phyloP scores from a whole-genome alignment of 2,888 invertebrate genomes.

The Clostera curtula region DNA sequence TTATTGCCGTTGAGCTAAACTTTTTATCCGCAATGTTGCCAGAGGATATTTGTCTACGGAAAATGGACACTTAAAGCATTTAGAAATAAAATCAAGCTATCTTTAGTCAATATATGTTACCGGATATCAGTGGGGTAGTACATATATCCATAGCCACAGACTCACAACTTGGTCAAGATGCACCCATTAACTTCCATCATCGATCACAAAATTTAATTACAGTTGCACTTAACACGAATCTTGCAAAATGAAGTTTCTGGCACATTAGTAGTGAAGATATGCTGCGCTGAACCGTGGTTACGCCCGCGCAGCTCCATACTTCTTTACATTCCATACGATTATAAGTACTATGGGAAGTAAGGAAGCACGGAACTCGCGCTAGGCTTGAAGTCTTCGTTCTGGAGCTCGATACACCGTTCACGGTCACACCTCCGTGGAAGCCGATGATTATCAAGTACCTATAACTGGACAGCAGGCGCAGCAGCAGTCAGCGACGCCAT shows the following conservation, averaged over 20 bases:
- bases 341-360: constrained; percentile 93
- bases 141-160: constrained; percentile 9
- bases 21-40: constrained; percentile 8
- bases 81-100: no score
- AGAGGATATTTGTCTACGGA: no score
- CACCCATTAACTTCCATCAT: constrained; percentile 15
- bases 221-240: constrained; percentile 30
- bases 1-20: constrained; percentile 12
- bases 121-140: no score
- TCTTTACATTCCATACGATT: constrained; percentile 98
- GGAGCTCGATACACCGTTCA: constrained; percentile 27
- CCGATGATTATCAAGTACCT: constrained; percentile 19
- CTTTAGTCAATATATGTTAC: no score
- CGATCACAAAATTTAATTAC: constrained; percentile 22
- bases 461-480: constrained; percentile 16
- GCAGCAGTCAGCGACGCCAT: constrained; percentile 33
- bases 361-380: constrained; percentile 93
- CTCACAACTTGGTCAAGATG: constrained; percentile 12
- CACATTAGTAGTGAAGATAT: constrained; percentile 32
- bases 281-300: constrained; percentile 42
- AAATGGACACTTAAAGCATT: no score
- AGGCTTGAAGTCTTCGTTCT: constrained; percentile 60
- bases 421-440: constrained; percentile 17
- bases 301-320: constrained; percentile 88
- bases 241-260: constrained; percentile 28